Evolutionary conservation across 2,888 invertebrate species (phyloP).

Genomic region (Drepanosiphum platanoidis): DNA sequence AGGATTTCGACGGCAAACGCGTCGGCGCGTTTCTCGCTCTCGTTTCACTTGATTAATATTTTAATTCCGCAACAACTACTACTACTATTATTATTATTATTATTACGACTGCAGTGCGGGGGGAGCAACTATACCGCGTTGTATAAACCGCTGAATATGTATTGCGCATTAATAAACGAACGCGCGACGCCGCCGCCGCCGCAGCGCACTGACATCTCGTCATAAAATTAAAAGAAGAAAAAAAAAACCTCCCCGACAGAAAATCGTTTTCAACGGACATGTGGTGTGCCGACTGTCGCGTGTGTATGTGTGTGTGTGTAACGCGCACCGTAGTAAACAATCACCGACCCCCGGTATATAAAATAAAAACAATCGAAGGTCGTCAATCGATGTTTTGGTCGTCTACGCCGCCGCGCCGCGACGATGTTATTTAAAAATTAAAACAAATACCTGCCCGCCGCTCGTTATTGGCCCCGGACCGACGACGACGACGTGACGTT

Average conservation of each 20-base stretch:
- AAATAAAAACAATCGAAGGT: neutral
- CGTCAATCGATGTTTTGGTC: neutral
- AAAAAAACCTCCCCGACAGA: neutral
- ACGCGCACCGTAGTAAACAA: neutral
- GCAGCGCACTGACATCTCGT: neutral
- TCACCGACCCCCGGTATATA: neutral
- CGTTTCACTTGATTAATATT: neutral
- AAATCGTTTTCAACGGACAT: neutral
- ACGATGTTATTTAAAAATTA: conserved; percentile 7
- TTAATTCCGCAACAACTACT: neutral
- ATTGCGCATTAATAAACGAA: conserved; percentile 18
- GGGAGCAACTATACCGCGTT: no score
- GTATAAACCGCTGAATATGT: conserved; percentile 9
- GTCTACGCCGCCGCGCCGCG: no score
- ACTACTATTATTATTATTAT: no score
- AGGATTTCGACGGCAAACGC: no score
- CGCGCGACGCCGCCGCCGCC: neutral
- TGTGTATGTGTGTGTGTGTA: neutral
- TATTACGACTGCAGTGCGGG: neutral
- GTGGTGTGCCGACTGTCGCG: neutral
- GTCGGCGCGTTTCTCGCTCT: no score
- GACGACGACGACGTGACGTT: no score
- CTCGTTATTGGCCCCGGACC: no score
- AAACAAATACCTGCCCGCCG: neutral
- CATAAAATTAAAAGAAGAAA: conserved; percentile 2